phyloP scores from a whole-genome alignment of 2,113 vertebrate genomes.

The Rhombomys opimus region DNA sequence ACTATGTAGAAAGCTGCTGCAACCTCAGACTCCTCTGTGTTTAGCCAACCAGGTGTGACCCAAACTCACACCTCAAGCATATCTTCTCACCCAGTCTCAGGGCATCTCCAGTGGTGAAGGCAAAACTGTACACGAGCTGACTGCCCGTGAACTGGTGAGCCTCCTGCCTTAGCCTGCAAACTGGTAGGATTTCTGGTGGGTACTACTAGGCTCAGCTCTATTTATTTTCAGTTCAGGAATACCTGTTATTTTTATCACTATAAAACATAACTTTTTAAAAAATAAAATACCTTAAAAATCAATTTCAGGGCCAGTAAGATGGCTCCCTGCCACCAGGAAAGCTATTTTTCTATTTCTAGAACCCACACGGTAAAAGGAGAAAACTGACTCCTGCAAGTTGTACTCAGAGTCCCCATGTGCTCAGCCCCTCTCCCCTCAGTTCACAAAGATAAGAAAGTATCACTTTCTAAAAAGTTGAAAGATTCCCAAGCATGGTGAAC shows the following conservation, averaged over 20 bases:
- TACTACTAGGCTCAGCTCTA: not conserved
- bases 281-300: not conserved
- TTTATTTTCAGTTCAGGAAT: not conserved
- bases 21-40: not conserved
- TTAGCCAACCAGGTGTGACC: not conserved
- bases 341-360: not conserved
- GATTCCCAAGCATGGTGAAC: not conserved
- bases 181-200: not conserved
- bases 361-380: not conserved
- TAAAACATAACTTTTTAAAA: not conserved
- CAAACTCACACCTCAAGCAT: not conserved
- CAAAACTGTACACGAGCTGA: not conserved
- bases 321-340: not conserved
- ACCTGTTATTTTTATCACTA: not conserved
- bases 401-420: not conserved
- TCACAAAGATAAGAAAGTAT: not conserved
- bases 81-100: not conserved
- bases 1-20: not conserved
- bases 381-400: not conserved
- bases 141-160: not conserved
- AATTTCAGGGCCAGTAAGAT: not conserved
- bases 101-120: not conserved
- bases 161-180: not conserved
- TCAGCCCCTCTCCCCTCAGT: no score
- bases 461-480: not conserved